These are phyloP conservation scores for Trematomus loennbergii DNA, from an alignment of 2,113 vertebrate species.

Conservation along the genomic window DNA sequence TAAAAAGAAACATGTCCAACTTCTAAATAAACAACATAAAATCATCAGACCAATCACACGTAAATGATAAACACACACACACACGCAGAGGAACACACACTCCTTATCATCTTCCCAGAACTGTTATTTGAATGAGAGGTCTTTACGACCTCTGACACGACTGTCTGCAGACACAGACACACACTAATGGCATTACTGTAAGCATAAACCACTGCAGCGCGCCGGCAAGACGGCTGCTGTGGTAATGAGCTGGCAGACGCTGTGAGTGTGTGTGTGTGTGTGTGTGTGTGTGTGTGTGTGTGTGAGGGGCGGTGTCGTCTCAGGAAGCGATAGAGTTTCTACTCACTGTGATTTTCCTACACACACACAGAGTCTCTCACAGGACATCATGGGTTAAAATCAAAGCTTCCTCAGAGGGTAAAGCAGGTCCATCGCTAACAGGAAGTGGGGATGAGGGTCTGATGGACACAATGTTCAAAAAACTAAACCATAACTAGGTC, in stretches of 20 bases:
- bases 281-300: slow-evolving; percentile 54
- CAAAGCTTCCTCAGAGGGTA: neutral
- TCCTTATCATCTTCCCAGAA: slow-evolving; percentile 66
- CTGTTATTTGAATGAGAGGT: slow-evolving; percentile 70
- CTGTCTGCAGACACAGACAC: slow-evolving; percentile 47
- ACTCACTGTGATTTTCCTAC: slow-evolving; percentile 25
- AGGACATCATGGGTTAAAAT: slow-evolving; percentile 11
- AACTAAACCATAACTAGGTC: too few relatives aligned
- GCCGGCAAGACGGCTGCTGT: slow-evolving; percentile 75
- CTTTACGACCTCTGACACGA: slow-evolving; percentile 69
- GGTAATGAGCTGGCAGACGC: slow-evolving; percentile 79
- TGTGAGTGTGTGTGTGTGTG: slow-evolving; percentile 43
- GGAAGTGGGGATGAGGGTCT: too few relatives aligned
- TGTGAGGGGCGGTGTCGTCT: slow-evolving; percentile 36
- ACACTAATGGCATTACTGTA: slow-evolving; percentile 80
- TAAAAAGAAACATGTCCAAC: neutral
- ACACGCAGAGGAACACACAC: slow-evolving; percentile 18
- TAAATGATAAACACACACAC: slow-evolving; percentile 1
- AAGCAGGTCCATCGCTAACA: neutral
- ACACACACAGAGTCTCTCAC: slow-evolving; percentile 10
- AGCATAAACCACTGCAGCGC: slow-evolving; percentile 73
- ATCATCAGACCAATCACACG: neutral
- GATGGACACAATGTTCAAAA: too few relatives aligned
- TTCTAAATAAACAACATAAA: neutral
- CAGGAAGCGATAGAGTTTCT: slow-evolving; percentile 56